Evolutionary conservation across 2,888 invertebrate species (phyloP), one percentile per base, ranked within the genome.

Genomic region (Nemotelus nigrinus): DNA sequence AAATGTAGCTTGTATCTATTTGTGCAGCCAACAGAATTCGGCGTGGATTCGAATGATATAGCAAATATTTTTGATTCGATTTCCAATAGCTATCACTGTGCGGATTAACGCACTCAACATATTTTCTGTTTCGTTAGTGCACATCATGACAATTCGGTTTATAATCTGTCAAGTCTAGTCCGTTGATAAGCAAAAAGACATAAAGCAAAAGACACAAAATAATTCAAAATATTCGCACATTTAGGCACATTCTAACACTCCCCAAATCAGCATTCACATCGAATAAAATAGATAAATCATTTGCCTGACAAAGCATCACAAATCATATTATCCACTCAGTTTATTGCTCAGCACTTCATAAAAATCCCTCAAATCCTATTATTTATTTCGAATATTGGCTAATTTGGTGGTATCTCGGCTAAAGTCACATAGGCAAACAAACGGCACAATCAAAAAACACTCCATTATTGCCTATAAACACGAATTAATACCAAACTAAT

Each of bases 391-490:
- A 70, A 63, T 63, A 60, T 63, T 39, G 10, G 74, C 43, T 63
- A 74, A 74, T 60, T 45, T 48, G 5, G 47, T 43, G 3, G 44
- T 55, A 55, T 70, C 53, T 70, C 25, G 25, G 25, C 25, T 8
- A 47, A 8, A 53, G 45, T 41, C 65, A 7, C 45, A 65, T 45
- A 25, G 41, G 41, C 60, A 60, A 68, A 50, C 74, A 63, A 74
- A 57, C 63, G 41, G 45, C 63, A 74, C 63, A 48, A 72, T 70
- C 55, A 72, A 57, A 53, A 25, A 25, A 39, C 44, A 57, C 57
- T 58, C 48, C 60, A 74, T 74, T 74, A 74, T 74, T 47, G 60
- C 60, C 48, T 63, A 74, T 74, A 74, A 74, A 74, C 74, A 74
- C 74, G 74, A 74, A 74, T 74, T 48, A 74, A 45, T 57, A 3